Evolutionary conservation across 1,140 invertebrate genomes (phyloP).

Genomic region (Tachypleus tridentatus): DNA sequence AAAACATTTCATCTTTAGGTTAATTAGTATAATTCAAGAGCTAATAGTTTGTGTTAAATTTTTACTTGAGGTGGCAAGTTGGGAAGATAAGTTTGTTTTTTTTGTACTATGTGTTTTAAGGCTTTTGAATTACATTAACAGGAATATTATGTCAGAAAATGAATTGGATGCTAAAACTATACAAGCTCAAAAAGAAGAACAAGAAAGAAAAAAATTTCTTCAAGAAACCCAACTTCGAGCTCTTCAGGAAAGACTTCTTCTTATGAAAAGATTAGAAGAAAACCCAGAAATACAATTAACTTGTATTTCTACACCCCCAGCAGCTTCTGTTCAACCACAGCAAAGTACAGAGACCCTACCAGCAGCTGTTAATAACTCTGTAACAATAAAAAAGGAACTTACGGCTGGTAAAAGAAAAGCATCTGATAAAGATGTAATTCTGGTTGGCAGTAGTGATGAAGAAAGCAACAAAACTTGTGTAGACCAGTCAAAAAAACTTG

Average conservation of each 20-base stretch:
- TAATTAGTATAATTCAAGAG: no score
- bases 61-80: no score
- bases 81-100: no score
- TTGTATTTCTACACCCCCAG: constrained; percentile 7
- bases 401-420: constrained; percentile 1
- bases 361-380: not conserved
- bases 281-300: constrained; percentile 21
- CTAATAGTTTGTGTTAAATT: no score
- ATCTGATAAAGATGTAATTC: constrained; percentile 20
- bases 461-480: constrained; percentile 13
- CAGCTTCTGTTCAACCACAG: not conserved
- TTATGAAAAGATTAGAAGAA: constrained; percentile 20
- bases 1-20: no score
- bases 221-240: constrained; percentile 24
- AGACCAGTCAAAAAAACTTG: constrained; percentile 3
- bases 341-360: not conserved
- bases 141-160: constrained; percentile 83
- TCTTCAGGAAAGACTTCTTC: constrained; percentile 18
- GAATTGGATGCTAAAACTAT: constrained; percentile 82
- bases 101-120: no score
- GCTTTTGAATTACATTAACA: no score
- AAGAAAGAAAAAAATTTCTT: constrained; percentile 50
- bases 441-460: constrained; percentile 25
- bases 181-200: constrained; percentile 83
- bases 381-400: not conserved